phyloP scores from a whole-genome alignment of 2,797 vertebrate species.

The Xyrichtys novacula region DNA sequence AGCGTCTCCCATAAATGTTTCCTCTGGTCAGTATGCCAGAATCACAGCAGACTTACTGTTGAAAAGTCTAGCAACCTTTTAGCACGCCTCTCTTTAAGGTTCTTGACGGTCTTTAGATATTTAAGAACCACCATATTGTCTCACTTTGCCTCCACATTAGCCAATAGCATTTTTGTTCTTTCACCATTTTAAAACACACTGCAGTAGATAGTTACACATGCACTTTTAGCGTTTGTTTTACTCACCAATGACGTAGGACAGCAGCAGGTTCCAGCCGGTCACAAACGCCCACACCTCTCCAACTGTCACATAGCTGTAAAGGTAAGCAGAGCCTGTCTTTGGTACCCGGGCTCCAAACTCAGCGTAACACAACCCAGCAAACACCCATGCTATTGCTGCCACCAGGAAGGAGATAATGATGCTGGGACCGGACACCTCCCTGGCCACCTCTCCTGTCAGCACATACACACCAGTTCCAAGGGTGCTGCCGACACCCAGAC shows the following conservation, averaged over 20 bases:
- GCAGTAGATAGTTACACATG: not conserved
- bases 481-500: constrained; percentile 66
- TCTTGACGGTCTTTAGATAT: no score
- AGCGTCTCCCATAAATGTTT: no score
- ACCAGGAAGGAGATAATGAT: constrained; percentile 59
- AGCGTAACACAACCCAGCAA: constrained; percentile 39
- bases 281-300: constrained; percentile 82
- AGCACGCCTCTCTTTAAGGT: no score
- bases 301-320: constrained; percentile 78
- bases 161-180: no score
- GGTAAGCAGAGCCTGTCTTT: constrained; percentile 80
- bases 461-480: constrained; percentile 71
- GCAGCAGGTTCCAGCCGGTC: constrained; percentile 83
- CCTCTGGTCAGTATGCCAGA: no score
- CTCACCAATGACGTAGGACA: constrained; percentile 78
- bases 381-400: constrained; percentile 35
- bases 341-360: constrained; percentile 78
- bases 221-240: not conserved
- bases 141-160: no score
- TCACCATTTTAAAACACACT: not conserved
- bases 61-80: no score
- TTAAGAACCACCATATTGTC: no score
- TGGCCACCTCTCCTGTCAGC: constrained; percentile 82
- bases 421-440: constrained; percentile 71
- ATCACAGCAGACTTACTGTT: no score